Evolutionary conservation across 2,113 vertebrate genomes (phyloP).

Genomic region (Apodemus speciosus): DNA sequence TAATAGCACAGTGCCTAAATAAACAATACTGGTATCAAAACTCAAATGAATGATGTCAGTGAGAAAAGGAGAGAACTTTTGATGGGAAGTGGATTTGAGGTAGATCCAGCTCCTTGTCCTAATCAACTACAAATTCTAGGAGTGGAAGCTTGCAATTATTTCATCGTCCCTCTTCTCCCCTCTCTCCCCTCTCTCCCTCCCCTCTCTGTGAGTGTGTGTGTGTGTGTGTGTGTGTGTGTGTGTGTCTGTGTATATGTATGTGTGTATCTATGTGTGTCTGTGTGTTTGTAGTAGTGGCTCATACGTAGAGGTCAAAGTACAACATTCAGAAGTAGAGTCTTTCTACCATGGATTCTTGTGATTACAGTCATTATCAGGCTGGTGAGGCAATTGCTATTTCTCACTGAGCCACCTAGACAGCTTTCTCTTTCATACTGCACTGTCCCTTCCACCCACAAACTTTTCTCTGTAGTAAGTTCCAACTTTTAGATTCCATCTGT

Average conservation of each 20-base stretch:
- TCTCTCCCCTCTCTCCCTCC: no score
- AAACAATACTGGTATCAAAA: background rate
- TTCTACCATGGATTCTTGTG: background rate
- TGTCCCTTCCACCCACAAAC: slow-evolving; percentile 57
- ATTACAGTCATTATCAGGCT: background rate
- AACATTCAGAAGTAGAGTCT: background rate
- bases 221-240: rapidly evolving
- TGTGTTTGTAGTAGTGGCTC: background rate
- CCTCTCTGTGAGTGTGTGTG: background rate
- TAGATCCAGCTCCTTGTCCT: slow-evolving; percentile 36
- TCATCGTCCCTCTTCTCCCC: background rate
- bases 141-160: slow-evolving; percentile 60
- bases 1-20: background rate
- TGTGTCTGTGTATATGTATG: background rate
- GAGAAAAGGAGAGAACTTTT: slow-evolving; percentile 6
- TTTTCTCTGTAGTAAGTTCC: slow-evolving; percentile 53
- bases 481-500: slow-evolving; percentile 66
- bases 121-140: slow-evolving; percentile 34
- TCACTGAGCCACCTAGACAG: background rate
- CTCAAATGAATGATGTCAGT: slow-evolving; percentile 18
- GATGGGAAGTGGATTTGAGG: background rate
- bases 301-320: background rate
- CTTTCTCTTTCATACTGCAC: slow-evolving; percentile 5
- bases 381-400: background rate
- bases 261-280: rapidly evolving